A percentile compares a stretch with the other conserved stretches of the same genome.
Evolutionary conservation across 1,140 invertebrate species (phyloP).

Genomic region (Camponotus pennsylvanicus): DNA sequence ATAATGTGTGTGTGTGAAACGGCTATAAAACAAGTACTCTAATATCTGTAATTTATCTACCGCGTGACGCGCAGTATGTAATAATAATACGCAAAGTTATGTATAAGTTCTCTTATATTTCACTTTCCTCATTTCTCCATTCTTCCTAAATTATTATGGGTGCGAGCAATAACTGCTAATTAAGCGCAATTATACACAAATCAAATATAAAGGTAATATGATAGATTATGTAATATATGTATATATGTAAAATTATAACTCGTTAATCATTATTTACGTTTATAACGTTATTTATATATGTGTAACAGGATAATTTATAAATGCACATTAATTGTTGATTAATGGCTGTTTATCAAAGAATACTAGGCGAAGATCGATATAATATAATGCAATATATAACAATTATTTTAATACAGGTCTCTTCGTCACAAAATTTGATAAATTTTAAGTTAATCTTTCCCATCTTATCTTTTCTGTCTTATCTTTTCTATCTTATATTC

Average conservation of each 20-base stretch:
- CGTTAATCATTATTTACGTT: too few species aligned
- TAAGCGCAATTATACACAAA: conserved; percentile 3
- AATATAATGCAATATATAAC: too few species aligned
- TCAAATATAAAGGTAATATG: neutral
- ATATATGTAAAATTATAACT: neutral
- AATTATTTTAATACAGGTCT: too few species aligned
- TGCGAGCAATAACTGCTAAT: conserved; percentile 21
- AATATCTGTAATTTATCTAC: conserved; percentile 51
- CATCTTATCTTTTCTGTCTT: too few species aligned
- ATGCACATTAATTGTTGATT: too few species aligned
- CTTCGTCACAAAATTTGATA: neutral
- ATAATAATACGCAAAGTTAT: conserved; percentile 21
- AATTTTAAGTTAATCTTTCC: neutral
- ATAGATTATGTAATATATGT: neutral
- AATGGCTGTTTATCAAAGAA: too few species aligned
- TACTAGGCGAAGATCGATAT: too few species aligned
- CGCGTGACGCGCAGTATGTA: neutral
- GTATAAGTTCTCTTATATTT: conserved; percentile 3
- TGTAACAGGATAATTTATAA: too few species aligned
- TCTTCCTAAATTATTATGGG: neutral
- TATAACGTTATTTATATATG: too few species aligned
- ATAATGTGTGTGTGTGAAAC: conserved; percentile 20
- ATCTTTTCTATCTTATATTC: neutral
- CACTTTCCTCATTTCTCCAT: conserved; percentile 19
- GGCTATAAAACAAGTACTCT: conserved; percentile 12